Evolutionary conservation across 2,797 vertebrate species (phyloP).

Genomic region (Lophius americanus): DNA sequence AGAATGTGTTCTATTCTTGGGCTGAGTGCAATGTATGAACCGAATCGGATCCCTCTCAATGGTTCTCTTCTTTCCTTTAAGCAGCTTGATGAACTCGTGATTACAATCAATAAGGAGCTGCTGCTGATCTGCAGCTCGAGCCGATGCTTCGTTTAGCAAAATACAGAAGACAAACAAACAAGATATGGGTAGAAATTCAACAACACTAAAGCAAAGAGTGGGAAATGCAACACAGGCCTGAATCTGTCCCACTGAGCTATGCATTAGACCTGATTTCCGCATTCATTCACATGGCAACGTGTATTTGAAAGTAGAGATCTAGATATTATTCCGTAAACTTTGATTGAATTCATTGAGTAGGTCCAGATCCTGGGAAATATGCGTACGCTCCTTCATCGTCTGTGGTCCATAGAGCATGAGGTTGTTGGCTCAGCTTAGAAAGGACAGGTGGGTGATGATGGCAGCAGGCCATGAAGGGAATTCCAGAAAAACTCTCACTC

Average conservation of each 20-base stretch:
- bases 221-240: slow-evolving; percentile 44
- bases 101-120: slow-evolving; percentile 46
- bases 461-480: too few relatives aligned
- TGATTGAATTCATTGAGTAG: too few relatives aligned
- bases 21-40: slow-evolving; percentile 76
- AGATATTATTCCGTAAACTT: slow-evolving; percentile 11
- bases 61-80: slow-evolving; percentile 58
- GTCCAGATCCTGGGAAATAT: too few relatives aligned
- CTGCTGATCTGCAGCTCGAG: slow-evolving; percentile 14
- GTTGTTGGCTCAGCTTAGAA: slow-evolving; percentile 3
- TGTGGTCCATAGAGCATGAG: not conserved
- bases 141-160: slow-evolving; percentile 10
- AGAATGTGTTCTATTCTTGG: slow-evolving; percentile 66
- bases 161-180: slow-evolving; percentile 28
- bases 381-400: too few relatives aligned
- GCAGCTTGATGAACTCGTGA: slow-evolving; percentile 45
- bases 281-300: slow-evolving; percentile 15
- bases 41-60: slow-evolving; percentile 55
- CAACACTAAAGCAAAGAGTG: slow-evolving; percentile 4
- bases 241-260: slow-evolving; percentile 72
- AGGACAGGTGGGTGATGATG: too few relatives aligned
- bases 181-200: slow-evolving; percentile 6
- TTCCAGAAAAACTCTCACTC: too few relatives aligned
- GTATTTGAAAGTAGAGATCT: not conserved
- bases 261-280: slow-evolving; percentile 60